These are phyloP conservation scores for Sebastes baramenuke DNA, from an alignment of 2,797 vertebrate species.

Conservation along the genomic window DNA sequence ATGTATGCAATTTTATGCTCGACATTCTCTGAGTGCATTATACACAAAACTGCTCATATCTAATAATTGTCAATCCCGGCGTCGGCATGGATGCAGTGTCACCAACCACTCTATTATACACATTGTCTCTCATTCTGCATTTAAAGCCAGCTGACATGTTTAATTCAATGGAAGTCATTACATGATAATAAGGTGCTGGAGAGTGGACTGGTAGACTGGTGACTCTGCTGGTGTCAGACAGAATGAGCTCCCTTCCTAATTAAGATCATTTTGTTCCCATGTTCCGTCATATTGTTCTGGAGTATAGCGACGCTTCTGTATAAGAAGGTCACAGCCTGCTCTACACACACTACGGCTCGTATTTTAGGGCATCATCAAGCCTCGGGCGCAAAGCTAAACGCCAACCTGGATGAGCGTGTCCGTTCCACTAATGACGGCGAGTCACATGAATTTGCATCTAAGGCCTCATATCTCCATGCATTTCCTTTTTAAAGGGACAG, in stretches of 20 bases:
- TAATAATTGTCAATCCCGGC: slow-evolving; percentile 30
- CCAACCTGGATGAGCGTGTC: slow-evolving; percentile 66
- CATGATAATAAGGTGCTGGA: slow-evolving; percentile 62
- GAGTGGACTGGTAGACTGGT: slow-evolving; percentile 64
- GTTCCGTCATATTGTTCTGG: slow-evolving; percentile 69
- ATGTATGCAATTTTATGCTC: slow-evolving; percentile 42
- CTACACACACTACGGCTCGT: slow-evolving; percentile 42
- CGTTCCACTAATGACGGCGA: slow-evolving; percentile 62
- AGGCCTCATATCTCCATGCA: slow-evolving; percentile 12
- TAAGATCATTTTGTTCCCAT: slow-evolving; percentile 75
- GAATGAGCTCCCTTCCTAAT: slow-evolving; percentile 74
- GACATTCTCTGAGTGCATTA: slow-evolving; percentile 30
- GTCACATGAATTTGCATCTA: slow-evolving; percentile 60
- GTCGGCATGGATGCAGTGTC: slow-evolving; percentile 12
- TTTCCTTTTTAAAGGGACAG: slow-evolving; percentile 20
- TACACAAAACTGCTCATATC: slow-evolving; percentile 27
- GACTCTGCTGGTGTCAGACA: slow-evolving; percentile 70
- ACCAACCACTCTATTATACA: slow-evolving; percentile 39
- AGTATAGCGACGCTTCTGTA: slow-evolving; percentile 41
- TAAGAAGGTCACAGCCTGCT: slow-evolving; percentile 71
- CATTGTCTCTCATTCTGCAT: slow-evolving; percentile 38
- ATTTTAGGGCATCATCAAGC: slow-evolving; percentile 71
- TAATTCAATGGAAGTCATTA: slow-evolving; percentile 77
- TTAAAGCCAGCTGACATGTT: slow-evolving; percentile 62
- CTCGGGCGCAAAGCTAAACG: slow-evolving; percentile 60